Conservation (phyloP, 2,888 invertebrate genomes). For the Calliphora vomitoria region DNA sequence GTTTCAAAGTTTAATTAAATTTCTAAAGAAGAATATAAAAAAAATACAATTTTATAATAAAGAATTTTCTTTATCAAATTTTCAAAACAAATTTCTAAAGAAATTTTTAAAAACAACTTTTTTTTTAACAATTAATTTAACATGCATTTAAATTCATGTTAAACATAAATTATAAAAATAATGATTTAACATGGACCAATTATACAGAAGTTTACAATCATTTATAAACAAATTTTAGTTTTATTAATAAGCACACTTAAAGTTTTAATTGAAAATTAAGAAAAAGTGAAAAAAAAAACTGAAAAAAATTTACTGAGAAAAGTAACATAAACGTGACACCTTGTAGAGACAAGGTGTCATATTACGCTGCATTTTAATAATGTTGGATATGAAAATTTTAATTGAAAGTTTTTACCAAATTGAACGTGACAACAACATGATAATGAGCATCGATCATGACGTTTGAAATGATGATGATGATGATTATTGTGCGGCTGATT, state of each 20-base stretch:
- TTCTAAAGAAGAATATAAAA: neutral
- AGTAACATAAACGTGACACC: conserved; percentile 45
- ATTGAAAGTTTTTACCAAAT: conserved; percentile 40
- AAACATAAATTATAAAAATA: conserved; percentile 26
- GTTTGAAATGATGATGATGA: neutral
- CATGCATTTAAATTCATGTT: conserved; percentile 18
- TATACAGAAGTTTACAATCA: conserved; percentile 8
- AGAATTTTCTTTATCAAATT: no score
- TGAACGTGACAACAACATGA: conserved; percentile 38
- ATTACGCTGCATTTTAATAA: conserved; percentile 48
- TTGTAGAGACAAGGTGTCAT: conserved; percentile 47
- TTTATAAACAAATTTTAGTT: neutral
- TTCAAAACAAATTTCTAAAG: no score
- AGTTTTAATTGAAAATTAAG: conserved; percentile 1
- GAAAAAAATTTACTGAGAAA: conserved; percentile 15
- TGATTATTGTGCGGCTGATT: conserved; percentile 1
- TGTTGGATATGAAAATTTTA: conserved; percentile 3
- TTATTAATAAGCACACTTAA: no score
- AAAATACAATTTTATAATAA: no score
- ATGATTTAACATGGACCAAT: conserved; percentile 25
- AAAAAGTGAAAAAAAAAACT: conserved; percentile 2
- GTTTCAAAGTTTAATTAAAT: no score
- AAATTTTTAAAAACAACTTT: neutral
- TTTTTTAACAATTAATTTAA: conserved; percentile 1
- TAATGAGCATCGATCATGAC: conserved; percentile 15